Evolutionary conservation across 2,113 vertebrate genomes (phyloP).

Genomic region (Hemichromis elongatus): DNA sequence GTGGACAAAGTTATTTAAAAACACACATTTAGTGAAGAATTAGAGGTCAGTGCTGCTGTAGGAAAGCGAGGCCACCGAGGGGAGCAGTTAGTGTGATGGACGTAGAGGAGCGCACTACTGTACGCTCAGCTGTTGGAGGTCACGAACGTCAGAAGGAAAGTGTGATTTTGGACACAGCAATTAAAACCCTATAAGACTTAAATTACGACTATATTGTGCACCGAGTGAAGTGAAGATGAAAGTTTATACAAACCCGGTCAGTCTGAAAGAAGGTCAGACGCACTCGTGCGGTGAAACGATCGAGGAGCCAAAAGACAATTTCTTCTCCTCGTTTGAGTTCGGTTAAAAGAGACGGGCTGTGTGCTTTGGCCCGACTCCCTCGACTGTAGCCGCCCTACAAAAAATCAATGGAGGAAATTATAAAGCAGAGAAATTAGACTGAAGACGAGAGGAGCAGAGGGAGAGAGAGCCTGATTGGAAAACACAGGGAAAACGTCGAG

Average conservation of each 20-base stretch:
- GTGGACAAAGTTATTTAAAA: neutral
- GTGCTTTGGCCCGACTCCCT: neutral
- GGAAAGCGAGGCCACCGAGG: neutral
- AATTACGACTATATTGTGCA: neutral
- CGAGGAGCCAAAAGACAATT: neutral
- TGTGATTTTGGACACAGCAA: neutral
- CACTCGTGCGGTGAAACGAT: neutral
- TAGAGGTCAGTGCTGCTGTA: neutral
- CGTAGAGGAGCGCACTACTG: fast-evolving
- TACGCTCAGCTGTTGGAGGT: neutral
- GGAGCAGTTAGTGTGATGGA: neutral
- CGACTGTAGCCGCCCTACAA: neutral
- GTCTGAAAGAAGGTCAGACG: neutral
- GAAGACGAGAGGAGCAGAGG: neutral
- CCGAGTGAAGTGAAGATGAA: neutral
- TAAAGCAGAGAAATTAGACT: neutral
- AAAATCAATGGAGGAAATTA: conserved; percentile 36
- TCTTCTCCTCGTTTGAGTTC: neutral
- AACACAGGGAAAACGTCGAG: conserved; percentile 22
- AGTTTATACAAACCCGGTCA: neutral
- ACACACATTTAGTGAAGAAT: neutral
- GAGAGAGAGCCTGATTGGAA: conserved; percentile 26
- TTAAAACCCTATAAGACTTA: neutral
- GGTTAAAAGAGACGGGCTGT: neutral
- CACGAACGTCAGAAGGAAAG: neutral